phyloP scores from a whole-genome alignment of 2,113 vertebrate species.

The Corydoras maculifer region DNA sequence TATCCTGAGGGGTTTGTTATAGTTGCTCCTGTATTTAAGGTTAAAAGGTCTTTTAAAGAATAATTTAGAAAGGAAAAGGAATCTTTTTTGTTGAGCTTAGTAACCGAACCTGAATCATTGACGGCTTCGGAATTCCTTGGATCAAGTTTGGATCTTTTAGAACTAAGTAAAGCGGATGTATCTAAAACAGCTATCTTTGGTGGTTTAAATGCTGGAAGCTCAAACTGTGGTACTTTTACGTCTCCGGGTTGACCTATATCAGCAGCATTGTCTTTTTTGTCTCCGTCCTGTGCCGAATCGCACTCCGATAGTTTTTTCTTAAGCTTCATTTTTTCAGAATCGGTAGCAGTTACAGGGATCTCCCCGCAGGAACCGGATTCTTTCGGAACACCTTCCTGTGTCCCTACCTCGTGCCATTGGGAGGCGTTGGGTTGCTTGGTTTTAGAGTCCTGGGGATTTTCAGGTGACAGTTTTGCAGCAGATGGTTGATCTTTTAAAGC shows the following conservation, averaged over 20 bases:
- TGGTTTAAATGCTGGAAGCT: too few relatives aligned
- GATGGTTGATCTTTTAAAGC: neutral
- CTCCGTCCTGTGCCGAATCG: slow-evolving; percentile 19
- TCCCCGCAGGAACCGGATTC: slow-evolving; percentile 14
- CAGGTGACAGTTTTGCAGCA: neutral
- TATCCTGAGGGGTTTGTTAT: neutral
- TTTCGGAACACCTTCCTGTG: slow-evolving; percentile 4
- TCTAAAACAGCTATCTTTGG: too few relatives aligned
- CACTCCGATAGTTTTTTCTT: slow-evolving; percentile 49
- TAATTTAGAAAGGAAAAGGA: neutral
- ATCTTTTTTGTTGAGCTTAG: neutral
- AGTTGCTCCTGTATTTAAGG: neutral
- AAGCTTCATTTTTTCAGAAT: slow-evolving; percentile 57
- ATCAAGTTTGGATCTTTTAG: too few relatives aligned
- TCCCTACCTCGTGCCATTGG: neutral
- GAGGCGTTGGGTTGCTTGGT: neutral
- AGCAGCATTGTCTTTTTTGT: neutral
- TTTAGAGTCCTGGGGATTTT: neutral
- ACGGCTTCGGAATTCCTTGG: too few relatives aligned
- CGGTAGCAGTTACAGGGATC: slow-evolving; percentile 40
- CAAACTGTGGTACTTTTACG: too few relatives aligned
- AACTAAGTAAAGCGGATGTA: too few relatives aligned
- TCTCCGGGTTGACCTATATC: too few relatives aligned
- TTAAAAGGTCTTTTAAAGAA: neutral
- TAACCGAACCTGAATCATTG: too few relatives aligned